Percentiles rank a stretch among this genome's conserved stretches.
These are phyloP conservation scores for Odobenus rosmarus DNA, from an alignment of 2,113 vertebrate genomes.

Conservation along the genomic window DNA sequence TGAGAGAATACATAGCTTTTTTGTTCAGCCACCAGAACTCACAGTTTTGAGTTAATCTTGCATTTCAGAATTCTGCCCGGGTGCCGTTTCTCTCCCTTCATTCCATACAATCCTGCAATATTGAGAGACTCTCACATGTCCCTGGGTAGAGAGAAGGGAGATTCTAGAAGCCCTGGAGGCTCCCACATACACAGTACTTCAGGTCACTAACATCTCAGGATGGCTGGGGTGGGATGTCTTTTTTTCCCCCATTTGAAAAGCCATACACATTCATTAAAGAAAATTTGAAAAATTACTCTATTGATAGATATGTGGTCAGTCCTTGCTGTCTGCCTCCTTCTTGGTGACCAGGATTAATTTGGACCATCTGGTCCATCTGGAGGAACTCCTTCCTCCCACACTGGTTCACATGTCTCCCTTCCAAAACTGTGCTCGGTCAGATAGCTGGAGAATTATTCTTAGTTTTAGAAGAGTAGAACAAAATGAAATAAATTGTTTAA, in stretches of 20 bases:
- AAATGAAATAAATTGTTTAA: not conserved
- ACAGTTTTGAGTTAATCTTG: not conserved
- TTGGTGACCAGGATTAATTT: constrained; percentile 23
- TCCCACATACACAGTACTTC: not conserved
- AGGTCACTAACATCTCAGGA: not conserved
- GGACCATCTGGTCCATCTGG: constrained; percentile 25
- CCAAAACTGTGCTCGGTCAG: not conserved
- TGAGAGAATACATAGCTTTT: not conserved
- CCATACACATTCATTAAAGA: not conserved
- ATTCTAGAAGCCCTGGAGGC: not conserved
- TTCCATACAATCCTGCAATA: not conserved
- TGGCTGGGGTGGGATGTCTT: not conserved
- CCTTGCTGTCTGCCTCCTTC: not conserved
- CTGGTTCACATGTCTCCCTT: not conserved
- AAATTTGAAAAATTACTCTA: not conserved
- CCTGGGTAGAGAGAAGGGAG: not conserved
- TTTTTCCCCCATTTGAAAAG: not conserved
- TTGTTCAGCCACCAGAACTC: not conserved
- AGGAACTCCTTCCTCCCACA: not conserved
- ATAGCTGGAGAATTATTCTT: not conserved
- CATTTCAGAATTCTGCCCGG: not conserved
- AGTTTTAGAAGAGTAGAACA: not conserved
- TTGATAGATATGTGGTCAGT: not conserved
- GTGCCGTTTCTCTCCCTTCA: not conserved
- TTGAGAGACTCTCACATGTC: not conserved